Conservation (phyloP, 2,113 vertebrate species). For the Delphinus delphis region DNA sequence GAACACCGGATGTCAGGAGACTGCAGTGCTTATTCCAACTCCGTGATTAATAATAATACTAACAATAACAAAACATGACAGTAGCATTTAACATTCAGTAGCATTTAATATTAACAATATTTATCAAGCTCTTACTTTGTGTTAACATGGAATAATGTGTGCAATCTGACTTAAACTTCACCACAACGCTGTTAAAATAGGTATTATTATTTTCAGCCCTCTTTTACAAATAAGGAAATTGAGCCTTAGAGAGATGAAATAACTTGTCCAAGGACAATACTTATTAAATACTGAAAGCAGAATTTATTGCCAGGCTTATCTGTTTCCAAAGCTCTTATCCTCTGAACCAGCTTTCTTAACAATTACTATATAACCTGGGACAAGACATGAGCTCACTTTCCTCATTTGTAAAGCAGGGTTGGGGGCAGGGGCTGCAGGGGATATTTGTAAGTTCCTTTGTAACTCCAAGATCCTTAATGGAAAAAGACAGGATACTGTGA, state of each 20-base stretch:
- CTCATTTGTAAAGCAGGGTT: neutral
- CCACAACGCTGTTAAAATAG: neutral
- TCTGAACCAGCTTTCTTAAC: neutral
- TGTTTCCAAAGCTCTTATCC: neutral
- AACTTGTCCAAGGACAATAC: neutral
- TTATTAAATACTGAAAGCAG: neutral
- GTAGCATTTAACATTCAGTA: slow-evolving; percentile 48
- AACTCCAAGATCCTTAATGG: neutral
- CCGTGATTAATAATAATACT: slow-evolving; percentile 49
- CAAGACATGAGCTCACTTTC: neutral
- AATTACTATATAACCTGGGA: neutral
- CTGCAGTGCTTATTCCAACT: slow-evolving; percentile 32
- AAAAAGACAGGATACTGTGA: neutral
- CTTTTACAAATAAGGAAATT: slow-evolving; percentile 46
- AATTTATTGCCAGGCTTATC: neutral
- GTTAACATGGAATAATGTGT: neutral
- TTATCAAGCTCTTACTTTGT: slow-evolving; percentile 23
- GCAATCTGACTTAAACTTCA: slow-evolving; percentile 14
- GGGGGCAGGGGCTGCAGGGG: no score
- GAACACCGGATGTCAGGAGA: slow-evolving; percentile 42
- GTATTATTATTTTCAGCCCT: neutral
- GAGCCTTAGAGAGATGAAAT: neutral
- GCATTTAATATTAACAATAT: slow-evolving; percentile 46
- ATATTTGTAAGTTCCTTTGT: neutral
- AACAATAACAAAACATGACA: slow-evolving; percentile 49